Evolutionary conservation across 2,113 vertebrate genomes (phyloP).

Genomic region (Notiomystis cincta): DNA sequence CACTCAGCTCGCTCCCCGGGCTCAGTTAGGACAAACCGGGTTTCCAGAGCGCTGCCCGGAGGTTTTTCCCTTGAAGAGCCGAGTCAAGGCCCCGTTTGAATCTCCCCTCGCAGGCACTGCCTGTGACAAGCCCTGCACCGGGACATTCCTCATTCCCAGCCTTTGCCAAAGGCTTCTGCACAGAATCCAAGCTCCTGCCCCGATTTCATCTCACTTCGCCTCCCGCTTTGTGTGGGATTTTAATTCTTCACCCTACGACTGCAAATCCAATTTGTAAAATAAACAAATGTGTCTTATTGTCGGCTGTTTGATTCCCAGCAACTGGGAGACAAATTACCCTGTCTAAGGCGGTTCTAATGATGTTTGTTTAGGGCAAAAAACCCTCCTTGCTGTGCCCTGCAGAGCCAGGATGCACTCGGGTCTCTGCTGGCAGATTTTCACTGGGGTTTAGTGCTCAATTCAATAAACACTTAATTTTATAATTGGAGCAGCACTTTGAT

Average conservation of each 20-base stretch:
- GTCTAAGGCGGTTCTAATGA: background rate
- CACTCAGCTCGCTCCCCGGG: background rate
- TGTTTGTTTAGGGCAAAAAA: background rate
- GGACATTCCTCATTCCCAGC: background rate
- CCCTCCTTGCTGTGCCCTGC: background rate
- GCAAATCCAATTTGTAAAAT: background rate
- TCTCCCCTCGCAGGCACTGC: background rate
- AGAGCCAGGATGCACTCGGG: background rate
- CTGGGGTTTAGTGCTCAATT: background rate
- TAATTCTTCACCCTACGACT: background rate
- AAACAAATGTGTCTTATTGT: background rate
- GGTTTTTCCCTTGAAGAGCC: background rate
- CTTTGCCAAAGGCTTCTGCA: background rate
- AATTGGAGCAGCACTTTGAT: background rate
- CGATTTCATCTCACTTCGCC: accelerated
- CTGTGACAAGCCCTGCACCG: background rate
- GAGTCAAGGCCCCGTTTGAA: background rate
- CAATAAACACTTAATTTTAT: background rate
- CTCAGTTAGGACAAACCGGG: background rate
- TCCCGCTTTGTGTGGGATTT: background rate
- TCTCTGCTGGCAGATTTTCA: background rate
- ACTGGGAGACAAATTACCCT: background rate
- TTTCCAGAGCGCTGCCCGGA: background rate
- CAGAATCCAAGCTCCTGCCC: background rate
- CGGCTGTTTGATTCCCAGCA: background rate